Conservation (phyloP, 2,888 invertebrate genomes). For the Eristalis intricaria region DNA sequence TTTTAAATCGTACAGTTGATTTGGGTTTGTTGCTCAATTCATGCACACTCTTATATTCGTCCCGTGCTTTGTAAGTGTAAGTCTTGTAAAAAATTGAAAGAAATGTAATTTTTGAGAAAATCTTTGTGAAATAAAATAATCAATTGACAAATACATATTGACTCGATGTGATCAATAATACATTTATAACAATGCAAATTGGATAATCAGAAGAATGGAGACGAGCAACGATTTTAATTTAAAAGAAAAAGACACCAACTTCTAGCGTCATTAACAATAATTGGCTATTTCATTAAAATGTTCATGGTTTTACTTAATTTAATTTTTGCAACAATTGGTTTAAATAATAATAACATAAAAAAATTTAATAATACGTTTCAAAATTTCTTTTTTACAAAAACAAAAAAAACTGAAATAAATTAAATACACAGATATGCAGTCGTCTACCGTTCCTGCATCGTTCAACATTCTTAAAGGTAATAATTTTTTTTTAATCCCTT, state of each 20-base stretch:
- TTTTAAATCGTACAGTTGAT: too few species aligned
- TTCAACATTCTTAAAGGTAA: constrained; percentile 95
- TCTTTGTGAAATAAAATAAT: neutral
- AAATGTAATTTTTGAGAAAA: too few species aligned
- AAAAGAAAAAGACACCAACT: neutral
- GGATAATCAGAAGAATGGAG: constrained; percentile 48
- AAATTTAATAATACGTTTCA: constrained; percentile 62
- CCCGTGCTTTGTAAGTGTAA: too few species aligned
- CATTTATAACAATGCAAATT: neutral
- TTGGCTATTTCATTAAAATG: constrained; percentile 30
- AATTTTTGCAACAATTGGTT: constrained; percentile 42
- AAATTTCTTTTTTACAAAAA: constrained; percentile 70
- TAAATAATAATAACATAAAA: constrained; percentile 36
- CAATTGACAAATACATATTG: neutral
- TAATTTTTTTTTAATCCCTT: constrained; percentile 45
- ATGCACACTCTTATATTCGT: too few species aligned
- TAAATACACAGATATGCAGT: constrained; percentile 83
- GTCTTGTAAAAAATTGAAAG: too few species aligned
- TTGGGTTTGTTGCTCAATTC: too few species aligned
- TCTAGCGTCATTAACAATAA: constrained; percentile 18
- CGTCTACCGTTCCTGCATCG: constrained; percentile 91
- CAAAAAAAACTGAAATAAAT: constrained; percentile 64
- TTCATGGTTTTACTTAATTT: constrained; percentile 49
- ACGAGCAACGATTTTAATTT: constrained; percentile 41
- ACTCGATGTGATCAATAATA: neutral